These are phyloP conservation scores for Murina feae DNA, from an alignment of 2,113 vertebrate genomes.

Conservation along the genomic window DNA sequence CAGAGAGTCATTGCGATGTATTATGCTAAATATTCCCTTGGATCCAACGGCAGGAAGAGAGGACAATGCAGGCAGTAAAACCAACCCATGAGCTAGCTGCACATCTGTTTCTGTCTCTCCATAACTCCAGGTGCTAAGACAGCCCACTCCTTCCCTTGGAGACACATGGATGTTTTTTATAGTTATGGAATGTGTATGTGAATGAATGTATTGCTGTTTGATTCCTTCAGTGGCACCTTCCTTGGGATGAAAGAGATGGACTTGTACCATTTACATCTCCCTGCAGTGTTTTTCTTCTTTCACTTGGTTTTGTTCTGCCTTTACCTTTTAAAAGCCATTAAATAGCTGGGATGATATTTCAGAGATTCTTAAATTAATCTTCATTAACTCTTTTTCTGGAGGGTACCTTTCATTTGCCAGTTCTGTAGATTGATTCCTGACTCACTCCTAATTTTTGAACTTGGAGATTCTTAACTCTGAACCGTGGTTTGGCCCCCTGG, in stretches of 20 bases:
- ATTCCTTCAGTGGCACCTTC: slow-evolving; percentile 27
- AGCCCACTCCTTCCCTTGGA: slow-evolving; percentile 12
- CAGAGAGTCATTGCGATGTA: slow-evolving; percentile 38
- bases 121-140: slow-evolving; percentile 49
- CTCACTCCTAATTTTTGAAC: not conserved
- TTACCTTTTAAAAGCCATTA: not conserved
- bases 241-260: slow-evolving; percentile 9
- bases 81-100: slow-evolving; percentile 33
- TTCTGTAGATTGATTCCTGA: not conserved
- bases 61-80: slow-evolving; percentile 42
- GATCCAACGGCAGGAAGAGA: slow-evolving; percentile 28
- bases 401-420: not conserved
- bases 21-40: slow-evolving; percentile 67
- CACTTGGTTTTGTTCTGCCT: not conserved
- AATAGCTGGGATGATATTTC: not conserved
- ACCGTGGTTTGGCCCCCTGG: not conserved
- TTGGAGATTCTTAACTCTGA: not conserved
- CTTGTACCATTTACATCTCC: not conserved
- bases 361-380: slow-evolving; percentile 21
- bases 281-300: not conserved
- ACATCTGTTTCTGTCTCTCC: slow-evolving; percentile 37
- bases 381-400: not conserved
- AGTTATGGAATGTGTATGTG: not conserved
- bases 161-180: slow-evolving; percentile 43
- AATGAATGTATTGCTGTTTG: not conserved